Percentiles rank a stretch among this genome's conserved stretches.
These are phyloP conservation scores for Orbicella faveolata DNA, from an alignment of 64 coral and sea anemone species.

Conservation along the genomic window DNA sequence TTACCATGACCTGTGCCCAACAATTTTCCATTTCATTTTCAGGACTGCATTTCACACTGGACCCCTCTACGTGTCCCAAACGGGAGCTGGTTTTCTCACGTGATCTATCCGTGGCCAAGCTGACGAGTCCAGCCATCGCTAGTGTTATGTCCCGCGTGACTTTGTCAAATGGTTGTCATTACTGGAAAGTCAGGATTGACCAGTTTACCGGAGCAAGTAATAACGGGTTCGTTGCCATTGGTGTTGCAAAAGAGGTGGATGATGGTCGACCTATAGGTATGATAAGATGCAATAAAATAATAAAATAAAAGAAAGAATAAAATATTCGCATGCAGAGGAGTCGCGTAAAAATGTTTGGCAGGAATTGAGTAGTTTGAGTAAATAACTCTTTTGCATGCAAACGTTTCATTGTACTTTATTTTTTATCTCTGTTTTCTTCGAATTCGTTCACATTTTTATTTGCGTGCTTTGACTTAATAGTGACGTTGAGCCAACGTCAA, in stretches of 20 bases:
- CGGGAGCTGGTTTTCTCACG: slow-evolving; percentile 86
- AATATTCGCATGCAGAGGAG: too few species aligned
- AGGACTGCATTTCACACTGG: slow-evolving; percentile 81
- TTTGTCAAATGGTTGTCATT: slow-evolving; percentile 70
- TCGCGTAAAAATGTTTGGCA: too few species aligned
- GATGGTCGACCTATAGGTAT: slow-evolving; percentile 69
- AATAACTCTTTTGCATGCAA: too few species aligned
- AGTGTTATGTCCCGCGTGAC: slow-evolving; percentile 50
- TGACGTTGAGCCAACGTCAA: too few species aligned
- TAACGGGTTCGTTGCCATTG: slow-evolving; percentile 69
- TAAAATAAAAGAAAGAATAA: too few species aligned
- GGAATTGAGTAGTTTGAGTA: too few species aligned
- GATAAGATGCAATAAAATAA: slow-evolving; percentile 1
- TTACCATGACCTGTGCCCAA: too few species aligned
- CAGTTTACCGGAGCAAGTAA: slow-evolving; percentile 70
- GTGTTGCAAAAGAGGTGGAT: slow-evolving; percentile 41
- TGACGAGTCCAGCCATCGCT: slow-evolving; percentile 57
- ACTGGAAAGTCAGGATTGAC: slow-evolving; percentile 85
- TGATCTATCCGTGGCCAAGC: slow-evolving; percentile 66
- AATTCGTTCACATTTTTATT: too few species aligned
- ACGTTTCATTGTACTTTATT: too few species aligned
- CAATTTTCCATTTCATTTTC: not conserved
- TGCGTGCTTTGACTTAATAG: too few species aligned
- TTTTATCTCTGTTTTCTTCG: too few species aligned
- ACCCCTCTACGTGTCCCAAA: slow-evolving; percentile 67